A percentile compares a stretch with the other conserved stretches of the same genome.
phyloP scores from a whole-genome alignment of 2,888 invertebrate genomes.

The Syritta pipiens region DNA sequence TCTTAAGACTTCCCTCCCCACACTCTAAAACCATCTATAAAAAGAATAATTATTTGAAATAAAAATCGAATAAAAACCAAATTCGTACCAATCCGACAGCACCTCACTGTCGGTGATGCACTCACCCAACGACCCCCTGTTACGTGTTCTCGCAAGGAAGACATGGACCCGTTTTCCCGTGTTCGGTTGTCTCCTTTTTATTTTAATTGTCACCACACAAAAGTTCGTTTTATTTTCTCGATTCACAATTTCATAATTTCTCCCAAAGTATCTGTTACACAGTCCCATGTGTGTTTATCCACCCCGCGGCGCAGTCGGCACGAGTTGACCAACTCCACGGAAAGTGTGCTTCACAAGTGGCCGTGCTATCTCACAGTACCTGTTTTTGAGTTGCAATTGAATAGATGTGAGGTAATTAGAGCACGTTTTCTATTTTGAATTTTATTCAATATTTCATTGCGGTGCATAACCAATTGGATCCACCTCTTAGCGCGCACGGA shows the following conservation, averaged over 20 bases:
- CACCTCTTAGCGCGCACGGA: slow-evolving; percentile 27
- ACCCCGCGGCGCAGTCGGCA: neutral
- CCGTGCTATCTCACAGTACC: slow-evolving; percentile 3
- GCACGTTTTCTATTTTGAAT: slow-evolving; percentile 13
- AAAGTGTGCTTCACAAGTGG: slow-evolving; percentile 11
- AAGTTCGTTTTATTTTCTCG: slow-evolving; percentile 1
- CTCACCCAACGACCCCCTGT: neutral
- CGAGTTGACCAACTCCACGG: too few relatives aligned
- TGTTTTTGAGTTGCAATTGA: slow-evolving; percentile 32
- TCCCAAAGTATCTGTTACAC: too few relatives aligned
- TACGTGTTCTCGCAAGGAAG: neutral
- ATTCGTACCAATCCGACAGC: too few relatives aligned
- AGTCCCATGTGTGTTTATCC: slow-evolving; percentile 6
- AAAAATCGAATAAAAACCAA: too few relatives aligned
- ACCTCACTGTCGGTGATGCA: neutral
- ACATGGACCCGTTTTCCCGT: slow-evolving; percentile 7
- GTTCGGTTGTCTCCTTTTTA: slow-evolving; percentile 3
- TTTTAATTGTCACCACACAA: slow-evolving; percentile 6
- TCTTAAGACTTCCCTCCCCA: too few relatives aligned
- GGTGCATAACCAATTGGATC: slow-evolving; percentile 39
- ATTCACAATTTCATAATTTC: slow-evolving; percentile 59
- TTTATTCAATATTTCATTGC: slow-evolving; percentile 34
- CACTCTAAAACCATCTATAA: too few relatives aligned
- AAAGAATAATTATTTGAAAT: too few relatives aligned
- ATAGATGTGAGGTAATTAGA: slow-evolving; percentile 38